Evolutionary conservation across 2,888 invertebrate species (phyloP), one percentile per base, ranked within the genome.

Genomic region (Arge pagana): DNA sequence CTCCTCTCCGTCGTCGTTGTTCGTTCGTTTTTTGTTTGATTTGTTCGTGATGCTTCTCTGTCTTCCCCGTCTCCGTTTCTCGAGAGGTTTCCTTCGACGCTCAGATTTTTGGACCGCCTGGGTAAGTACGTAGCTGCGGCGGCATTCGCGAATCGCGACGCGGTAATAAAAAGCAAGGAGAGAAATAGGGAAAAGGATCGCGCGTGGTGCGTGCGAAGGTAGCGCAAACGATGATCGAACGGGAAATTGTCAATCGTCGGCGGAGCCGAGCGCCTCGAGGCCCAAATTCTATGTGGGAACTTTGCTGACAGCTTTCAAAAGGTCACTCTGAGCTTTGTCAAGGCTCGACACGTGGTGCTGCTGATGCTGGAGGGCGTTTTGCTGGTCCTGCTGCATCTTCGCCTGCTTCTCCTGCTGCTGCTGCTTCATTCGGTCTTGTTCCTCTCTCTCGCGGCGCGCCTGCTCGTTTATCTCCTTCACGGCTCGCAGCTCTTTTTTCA

Each of bases 401-500:
- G 89, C 89, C 77, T 91, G 90, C 77, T 91, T 90, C 79, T 90
- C 89, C 67, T 89, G 88, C 74, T 92, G 90, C 78, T 93, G 92
- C 70, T 91, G 90, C 78, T 93, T 93, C 85, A 91, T 89, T 78
- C 92, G 83, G 70, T 93, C 93, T 76, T 93, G 93, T 74, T 93
- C 93, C 76, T 94, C 93, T 50, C 93, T 82, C 72, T 93, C 93
- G 62, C 93, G 84, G 69, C 93, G 85, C 59, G 93, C 94, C 67
- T 94, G 94, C 74, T 94, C 94, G 81, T 94, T 94, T 70, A 94
- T 94, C 80, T 95, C 95, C 75, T 95, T 94, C 45, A 95, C 93
- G 41, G 93, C 93, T 68, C 96, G 84, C 66, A 96, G 81, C 77
- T 96, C 96, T 73, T 96, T 96, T 84, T 96, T 96, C 80, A 94